phyloP scores from a whole-genome alignment of 1,140 invertebrate species.

The Augochlora pura region DNA sequence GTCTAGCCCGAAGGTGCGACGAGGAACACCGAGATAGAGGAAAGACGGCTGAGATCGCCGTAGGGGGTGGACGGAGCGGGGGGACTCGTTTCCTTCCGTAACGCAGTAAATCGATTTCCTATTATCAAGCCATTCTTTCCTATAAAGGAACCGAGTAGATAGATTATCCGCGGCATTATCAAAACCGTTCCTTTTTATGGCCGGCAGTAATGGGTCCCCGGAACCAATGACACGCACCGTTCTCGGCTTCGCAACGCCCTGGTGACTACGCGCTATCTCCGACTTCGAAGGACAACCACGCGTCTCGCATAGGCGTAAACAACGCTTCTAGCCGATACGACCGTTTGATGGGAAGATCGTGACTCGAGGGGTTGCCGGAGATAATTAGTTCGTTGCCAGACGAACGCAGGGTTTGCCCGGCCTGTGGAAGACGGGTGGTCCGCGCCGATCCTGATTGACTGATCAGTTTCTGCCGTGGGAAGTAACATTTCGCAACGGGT shows the following conservation, averaged over 20 bases:
- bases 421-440: too few relatives aligned
- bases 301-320: constrained; percentile 36
- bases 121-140: constrained; percentile 56
- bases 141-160: constrained; percentile 54
- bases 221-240: constrained; percentile 47
- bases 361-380: too few relatives aligned
- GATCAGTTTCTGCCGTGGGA: too few relatives aligned
- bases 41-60: constrained; percentile 7
- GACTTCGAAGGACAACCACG: constrained; percentile 3
- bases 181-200: constrained; percentile 52
- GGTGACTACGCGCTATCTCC: constrained; percentile 37
- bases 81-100: constrained; percentile 22
- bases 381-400: too few relatives aligned
- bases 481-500: too few relatives aligned
- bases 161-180: constrained; percentile 61
- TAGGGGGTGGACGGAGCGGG: neutral
- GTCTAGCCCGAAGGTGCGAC: neutral
- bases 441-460: too few relatives aligned
- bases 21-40: neutral
- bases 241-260: constrained; percentile 13
- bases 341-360: too few relatives aligned
- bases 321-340: neutral
- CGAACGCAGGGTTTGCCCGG: too few relatives aligned
- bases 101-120: constrained; percentile 63
- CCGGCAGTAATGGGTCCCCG: constrained; percentile 31